Percentiles rank a stretch among this genome's conserved stretches.
Evolutionary conservation across 1,140 invertebrate species (phyloP).

Genomic region (Aradophagus sp.): DNA sequence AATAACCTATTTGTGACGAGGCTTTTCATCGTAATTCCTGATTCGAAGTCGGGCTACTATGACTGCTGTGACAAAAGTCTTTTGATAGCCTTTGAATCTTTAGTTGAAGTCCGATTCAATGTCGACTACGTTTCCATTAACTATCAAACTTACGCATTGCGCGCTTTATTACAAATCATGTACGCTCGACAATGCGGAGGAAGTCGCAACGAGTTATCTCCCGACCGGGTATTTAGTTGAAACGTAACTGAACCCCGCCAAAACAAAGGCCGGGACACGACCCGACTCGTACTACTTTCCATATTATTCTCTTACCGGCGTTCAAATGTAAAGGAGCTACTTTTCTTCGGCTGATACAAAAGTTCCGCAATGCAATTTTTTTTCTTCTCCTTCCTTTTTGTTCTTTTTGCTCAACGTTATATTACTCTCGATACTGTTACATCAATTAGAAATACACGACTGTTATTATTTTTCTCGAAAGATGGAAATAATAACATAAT

Average conservation of each 20-base stretch:
- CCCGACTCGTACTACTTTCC: conserved; percentile 39
- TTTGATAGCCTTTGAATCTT: conserved; percentile 40
- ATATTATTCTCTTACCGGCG: conserved; percentile 53
- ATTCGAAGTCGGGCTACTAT: conserved; percentile 10
- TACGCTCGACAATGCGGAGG: conserved; percentile 38
- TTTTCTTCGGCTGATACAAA: conserved; percentile 42
- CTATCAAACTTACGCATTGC: conserved; percentile 48
- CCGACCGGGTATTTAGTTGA: conserved; percentile 41
- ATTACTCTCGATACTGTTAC: conserved; percentile 18
- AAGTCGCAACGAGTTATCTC: conserved; percentile 42
- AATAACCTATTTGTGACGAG: conserved; percentile 30
- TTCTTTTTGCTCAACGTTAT: conserved; percentile 10
- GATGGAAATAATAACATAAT: neutral
- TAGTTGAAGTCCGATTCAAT: conserved; percentile 31
- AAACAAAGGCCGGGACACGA: conserved; percentile 46
- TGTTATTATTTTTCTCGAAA: conserved; percentile 14
- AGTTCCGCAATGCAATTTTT: conserved; percentile 19
- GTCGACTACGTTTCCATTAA: conserved; percentile 39
- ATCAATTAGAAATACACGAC: conserved; percentile 12
- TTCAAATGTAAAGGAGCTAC: conserved; percentile 43
- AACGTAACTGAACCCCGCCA: conserved; percentile 47
- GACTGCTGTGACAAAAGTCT: conserved; percentile 30
- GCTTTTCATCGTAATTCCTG: conserved; percentile 27
- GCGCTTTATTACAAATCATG: conserved; percentile 45
- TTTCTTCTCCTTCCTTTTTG: too few relatives aligned